Conservation (phyloP, 1,140 invertebrate genomes). For the Drosophila lini region DNA sequence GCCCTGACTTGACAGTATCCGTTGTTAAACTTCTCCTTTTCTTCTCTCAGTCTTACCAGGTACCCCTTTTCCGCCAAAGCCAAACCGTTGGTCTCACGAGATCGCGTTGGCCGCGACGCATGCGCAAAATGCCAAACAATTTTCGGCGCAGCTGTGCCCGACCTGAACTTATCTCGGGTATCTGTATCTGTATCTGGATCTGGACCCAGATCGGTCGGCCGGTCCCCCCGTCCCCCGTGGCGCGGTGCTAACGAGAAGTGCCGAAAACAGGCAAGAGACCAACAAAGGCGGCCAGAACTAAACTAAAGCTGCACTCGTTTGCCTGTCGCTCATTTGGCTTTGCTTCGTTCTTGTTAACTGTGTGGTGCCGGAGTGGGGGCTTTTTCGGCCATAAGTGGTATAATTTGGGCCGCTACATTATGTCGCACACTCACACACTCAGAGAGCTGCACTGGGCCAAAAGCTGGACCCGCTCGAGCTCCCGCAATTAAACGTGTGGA, state of each 20-base stretch:
- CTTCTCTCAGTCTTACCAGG: not conserved
- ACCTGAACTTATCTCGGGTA: slow-evolving; percentile 76
- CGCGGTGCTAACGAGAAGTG: slow-evolving; percentile 77
- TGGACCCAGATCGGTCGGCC: slow-evolving; percentile 4
- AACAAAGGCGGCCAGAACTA: slow-evolving; percentile 45
- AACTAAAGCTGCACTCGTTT: slow-evolving; percentile 58
- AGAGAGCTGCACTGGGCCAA: slow-evolving; percentile 14
- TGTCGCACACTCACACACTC: slow-evolving; percentile 54
- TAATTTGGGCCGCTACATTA: slow-evolving; percentile 75
- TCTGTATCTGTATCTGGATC: slow-evolving; percentile 56
- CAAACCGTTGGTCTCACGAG: slow-evolving; percentile 17
- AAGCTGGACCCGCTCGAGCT: slow-evolving; percentile 32
- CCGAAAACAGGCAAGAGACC: slow-evolving; percentile 60
- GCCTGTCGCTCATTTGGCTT: slow-evolving; percentile 76
- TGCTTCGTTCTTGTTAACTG: slow-evolving; percentile 66
- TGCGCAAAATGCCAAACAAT: slow-evolving; percentile 79
- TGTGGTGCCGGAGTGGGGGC: slow-evolving; percentile 10
- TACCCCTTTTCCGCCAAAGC: slow-evolving; percentile 1
- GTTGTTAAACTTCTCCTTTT: slow-evolving; percentile 11
- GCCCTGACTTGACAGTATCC: slow-evolving; percentile 20
- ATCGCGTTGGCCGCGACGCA: slow-evolving; percentile 64
- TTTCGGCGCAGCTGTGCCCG: slow-evolving; percentile 75
- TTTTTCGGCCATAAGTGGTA: slow-evolving; percentile 67
- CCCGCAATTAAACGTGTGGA: slow-evolving; percentile 67
- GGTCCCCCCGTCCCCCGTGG: not conserved